Base-by-base conservation (phyloP, 2,888 invertebrate species). In the Sipha maydis region DNA sequence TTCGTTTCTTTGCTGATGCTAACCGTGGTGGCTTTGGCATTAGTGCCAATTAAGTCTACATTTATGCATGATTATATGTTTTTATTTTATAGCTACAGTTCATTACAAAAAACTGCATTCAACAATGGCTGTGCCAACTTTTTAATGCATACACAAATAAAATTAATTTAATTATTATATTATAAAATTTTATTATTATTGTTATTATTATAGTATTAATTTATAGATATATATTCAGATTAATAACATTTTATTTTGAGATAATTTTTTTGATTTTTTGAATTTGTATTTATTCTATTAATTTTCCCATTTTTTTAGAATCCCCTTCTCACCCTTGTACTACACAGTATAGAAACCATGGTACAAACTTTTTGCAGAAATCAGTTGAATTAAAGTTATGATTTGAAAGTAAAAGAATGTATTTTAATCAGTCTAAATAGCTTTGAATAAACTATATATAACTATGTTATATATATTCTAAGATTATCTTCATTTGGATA, bases 1-100 rank as follows among this genome's bases (percentile, higher is more conserved):
- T 91, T 1, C 89, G 90, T 69, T 90, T 90, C 76, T 91, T 90
- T 88, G 91, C 91, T 17, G 88, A 88, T 75, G 25, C 61, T 48
- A 73, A 75, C 38, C 80, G 61, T 3, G 56, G 61, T 4, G 38
- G 61, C 8, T 75, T 75, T 61, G 75, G 82, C n/a, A 88, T 82
- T 11, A 88, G 88, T 82, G 80, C 88, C 17, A 88, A 75, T 67
- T 88, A 82, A 54, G 21, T 34, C 25, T 61, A 28, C 79, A 71
- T 71, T 54, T 14, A 28, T 78, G 28, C 21, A 17, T 34, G 21
- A 71, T 73, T 0, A 86, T 80, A 61, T 75, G 82, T 48, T 82
- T 82, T 56, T 71, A 56, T 80, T 80, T 86, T 80, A 73, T 28
- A 56, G 25, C 5, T 28, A 41, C 21, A 19, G 31, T 77, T 82